Conservation (phyloP, 2,888 invertebrate genomes). For the Ichneumon xanthorius region DNA sequence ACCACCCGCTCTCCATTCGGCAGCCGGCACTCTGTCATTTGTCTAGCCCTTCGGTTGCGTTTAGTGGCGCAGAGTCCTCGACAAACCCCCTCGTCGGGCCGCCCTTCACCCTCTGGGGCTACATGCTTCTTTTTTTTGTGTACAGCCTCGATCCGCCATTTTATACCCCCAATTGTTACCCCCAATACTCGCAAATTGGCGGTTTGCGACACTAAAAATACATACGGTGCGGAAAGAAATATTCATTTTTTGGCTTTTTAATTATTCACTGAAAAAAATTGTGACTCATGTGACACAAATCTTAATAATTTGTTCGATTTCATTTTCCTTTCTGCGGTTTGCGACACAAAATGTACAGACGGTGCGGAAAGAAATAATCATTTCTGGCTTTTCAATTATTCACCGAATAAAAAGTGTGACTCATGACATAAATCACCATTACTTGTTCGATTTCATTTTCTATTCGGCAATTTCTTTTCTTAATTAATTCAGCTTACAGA, state of each 20-base stretch:
- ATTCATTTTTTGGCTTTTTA: conserved; percentile 10
- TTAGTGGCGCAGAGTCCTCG: conserved; percentile 31
- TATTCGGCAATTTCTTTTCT: background rate
- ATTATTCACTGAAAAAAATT: background rate
- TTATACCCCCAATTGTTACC: conserved; percentile 1
- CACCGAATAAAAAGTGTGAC: background rate
- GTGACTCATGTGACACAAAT: too few relatives aligned
- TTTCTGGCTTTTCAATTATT: background rate
- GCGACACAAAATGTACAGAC: background rate
- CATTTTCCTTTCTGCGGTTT: background rate
- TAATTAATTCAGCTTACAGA: too few relatives aligned
- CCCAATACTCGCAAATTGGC: background rate
- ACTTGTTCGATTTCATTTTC: background rate
- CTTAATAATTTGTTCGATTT: too few relatives aligned
- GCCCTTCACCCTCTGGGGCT: conserved; percentile 4
- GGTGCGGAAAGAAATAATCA: background rate
- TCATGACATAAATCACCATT: background rate
- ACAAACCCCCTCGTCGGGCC: conserved; percentile 49
- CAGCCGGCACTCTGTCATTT: conserved; percentile 63
- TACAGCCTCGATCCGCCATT: conserved; percentile 20
- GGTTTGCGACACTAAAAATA: background rate
- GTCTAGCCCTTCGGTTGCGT: conserved; percentile 55
- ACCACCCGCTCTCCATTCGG: conserved; percentile 48
- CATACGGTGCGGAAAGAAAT: background rate
- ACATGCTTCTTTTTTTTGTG: conserved; percentile 1